These are phyloP conservation scores for Pelobates cultripes DNA, from an alignment of 2,797 vertebrate species.

Conservation along the genomic window DNA sequence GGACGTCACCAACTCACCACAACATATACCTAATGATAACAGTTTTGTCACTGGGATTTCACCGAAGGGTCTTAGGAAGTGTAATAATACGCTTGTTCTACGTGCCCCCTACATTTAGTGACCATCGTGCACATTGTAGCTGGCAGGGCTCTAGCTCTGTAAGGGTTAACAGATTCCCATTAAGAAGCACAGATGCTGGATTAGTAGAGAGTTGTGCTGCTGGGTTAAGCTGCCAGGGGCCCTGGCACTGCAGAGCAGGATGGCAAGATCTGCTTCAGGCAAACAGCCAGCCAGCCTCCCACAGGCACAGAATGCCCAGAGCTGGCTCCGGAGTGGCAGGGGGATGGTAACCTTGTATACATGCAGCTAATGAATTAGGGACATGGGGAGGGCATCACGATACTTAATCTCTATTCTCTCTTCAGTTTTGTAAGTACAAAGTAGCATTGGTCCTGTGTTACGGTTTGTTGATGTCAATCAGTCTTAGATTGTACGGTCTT, in stretches of 20 bases:
- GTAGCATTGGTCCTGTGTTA: background rate
- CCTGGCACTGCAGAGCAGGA: constrained; percentile 44
- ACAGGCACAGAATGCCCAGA: constrained; percentile 49
- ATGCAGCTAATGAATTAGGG: background rate
- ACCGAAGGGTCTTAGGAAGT: too few species aligned
- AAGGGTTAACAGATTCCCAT: constrained; percentile 26
- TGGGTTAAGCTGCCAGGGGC: constrained; percentile 34
- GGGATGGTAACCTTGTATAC: constrained; percentile 2
- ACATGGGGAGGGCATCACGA: background rate
- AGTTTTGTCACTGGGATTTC: too few species aligned
- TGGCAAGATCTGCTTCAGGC: constrained; percentile 43
- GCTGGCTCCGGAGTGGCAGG: constrained; percentile 13
- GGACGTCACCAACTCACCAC: too few species aligned
- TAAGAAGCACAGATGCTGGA: constrained; percentile 28
- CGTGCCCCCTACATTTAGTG: too few species aligned
- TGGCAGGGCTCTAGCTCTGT: too few species aligned
- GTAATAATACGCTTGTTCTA: too few species aligned
- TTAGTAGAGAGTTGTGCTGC: constrained; percentile 10
- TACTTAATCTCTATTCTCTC: background rate
- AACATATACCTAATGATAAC: too few species aligned
- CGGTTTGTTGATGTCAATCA: too few species aligned
- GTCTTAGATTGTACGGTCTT: too few species aligned
- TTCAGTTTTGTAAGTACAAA: background rate
- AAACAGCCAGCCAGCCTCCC: constrained; percentile 32
- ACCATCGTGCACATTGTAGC: too few species aligned